Evolutionary conservation across 2,113 vertebrate genomes (phyloP).

Genomic region (Galbula dea): DNA sequence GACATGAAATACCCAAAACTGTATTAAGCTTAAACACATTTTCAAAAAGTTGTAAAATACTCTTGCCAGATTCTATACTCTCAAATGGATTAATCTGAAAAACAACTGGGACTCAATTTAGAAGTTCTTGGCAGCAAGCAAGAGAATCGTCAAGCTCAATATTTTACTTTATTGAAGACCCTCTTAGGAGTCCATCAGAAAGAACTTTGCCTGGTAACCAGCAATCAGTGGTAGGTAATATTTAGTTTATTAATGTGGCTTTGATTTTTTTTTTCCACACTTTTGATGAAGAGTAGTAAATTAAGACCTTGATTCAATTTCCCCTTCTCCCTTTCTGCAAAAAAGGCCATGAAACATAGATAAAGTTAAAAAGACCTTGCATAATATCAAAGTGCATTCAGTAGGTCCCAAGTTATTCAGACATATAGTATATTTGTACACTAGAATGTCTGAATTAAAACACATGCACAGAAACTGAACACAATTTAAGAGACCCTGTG

Average conservation of each 20-base stretch:
- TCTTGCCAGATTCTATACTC: conserved; percentile 62
- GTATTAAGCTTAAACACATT: conserved; percentile 67
- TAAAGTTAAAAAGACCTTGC: conserved; percentile 73
- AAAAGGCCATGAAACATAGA: conserved; percentile 68
- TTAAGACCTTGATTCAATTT: conserved; percentile 71
- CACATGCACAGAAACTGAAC: neutral
- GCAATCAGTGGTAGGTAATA: conserved; percentile 70
- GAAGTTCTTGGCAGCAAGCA: conserved; percentile 73
- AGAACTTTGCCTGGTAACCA: conserved; percentile 65
- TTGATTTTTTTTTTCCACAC: conserved; percentile 56
- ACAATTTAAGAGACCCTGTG: neutral
- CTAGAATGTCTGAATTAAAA: conserved; percentile 47
- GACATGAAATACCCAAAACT: conserved; percentile 44
- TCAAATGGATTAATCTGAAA: conserved; percentile 72
- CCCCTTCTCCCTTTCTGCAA: conserved; percentile 21
- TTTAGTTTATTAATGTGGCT: conserved; percentile 77
- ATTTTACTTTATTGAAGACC: conserved; percentile 76
- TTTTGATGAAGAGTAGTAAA: conserved; percentile 65
- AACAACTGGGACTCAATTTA: conserved; percentile 77
- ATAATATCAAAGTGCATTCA: conserved; percentile 68
- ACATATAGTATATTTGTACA: conserved; percentile 25
- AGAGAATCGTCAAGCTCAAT: conserved; percentile 72
- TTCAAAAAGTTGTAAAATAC: conserved; percentile 74
- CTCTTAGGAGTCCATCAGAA: conserved; percentile 75
- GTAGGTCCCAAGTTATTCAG: conserved; percentile 58